Evolutionary conservation across 2,888 invertebrate genomes (phyloP).

Genomic region (Lepidocyrtinus sp.): DNA sequence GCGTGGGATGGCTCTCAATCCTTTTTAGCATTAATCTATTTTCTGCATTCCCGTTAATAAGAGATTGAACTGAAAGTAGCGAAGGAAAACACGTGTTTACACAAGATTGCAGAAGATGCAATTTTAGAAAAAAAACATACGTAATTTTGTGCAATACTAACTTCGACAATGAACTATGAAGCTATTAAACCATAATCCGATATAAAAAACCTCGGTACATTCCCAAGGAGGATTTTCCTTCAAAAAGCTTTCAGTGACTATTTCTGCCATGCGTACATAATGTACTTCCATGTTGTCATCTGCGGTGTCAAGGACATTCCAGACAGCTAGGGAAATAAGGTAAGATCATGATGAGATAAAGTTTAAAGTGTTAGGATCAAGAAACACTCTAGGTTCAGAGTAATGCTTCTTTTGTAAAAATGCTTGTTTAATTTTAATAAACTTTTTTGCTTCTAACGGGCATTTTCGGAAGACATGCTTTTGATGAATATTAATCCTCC

Average conservation of each 20-base stretch:
- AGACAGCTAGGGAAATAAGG: too few relatives aligned
- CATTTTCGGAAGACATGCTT: too few relatives aligned
- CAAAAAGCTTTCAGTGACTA: constrained; percentile 44
- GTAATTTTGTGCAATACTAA: constrained; percentile 17
- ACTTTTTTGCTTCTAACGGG: too few relatives aligned
- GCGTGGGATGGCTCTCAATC: constrained; percentile 43
- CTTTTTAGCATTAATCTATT: constrained; percentile 35
- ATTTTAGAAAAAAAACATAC: constrained; percentile 1
- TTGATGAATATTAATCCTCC: constrained; percentile 59
- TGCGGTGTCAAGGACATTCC: constrained; percentile 15
- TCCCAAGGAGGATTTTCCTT: constrained; percentile 19
- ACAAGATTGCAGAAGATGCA: too few relatives aligned
- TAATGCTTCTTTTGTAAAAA: too few relatives aligned
- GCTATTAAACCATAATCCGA: constrained; percentile 54
- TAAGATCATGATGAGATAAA: too few relatives aligned
- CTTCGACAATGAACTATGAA: constrained; percentile 58
- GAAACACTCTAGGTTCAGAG: too few relatives aligned
- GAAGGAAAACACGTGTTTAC: too few relatives aligned
- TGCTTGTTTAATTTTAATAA: too few relatives aligned
- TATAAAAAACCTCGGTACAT: constrained; percentile 57
- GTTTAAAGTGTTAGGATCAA: too few relatives aligned
- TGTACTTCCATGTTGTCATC: constrained; percentile 36
- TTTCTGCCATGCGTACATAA: constrained; percentile 30
- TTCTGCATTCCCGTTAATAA: neutral
- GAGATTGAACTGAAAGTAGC: neutral